These are phyloP conservation scores for Ramphastos sulfuratus DNA, from an alignment of 2,113 vertebrate genomes.

Conservation along the genomic window DNA sequence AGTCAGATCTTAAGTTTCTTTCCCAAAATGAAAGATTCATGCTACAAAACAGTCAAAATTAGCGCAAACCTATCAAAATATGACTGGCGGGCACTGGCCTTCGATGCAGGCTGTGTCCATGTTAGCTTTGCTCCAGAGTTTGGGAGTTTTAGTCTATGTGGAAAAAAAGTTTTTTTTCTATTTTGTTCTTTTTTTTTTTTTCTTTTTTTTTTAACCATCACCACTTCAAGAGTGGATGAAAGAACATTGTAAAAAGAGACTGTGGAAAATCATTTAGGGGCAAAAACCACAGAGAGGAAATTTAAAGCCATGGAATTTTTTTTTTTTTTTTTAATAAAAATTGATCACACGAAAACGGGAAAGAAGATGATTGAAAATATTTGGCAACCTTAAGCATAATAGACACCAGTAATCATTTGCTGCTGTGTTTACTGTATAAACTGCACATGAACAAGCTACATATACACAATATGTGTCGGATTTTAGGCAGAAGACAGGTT, in stretches of 20 bases:
- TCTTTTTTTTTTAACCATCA: not conserved
- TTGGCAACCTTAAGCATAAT: not conserved
- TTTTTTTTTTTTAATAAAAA: conserved; percentile 27
- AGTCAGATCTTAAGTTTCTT: conserved; percentile 1
- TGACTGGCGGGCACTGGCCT: not conserved
- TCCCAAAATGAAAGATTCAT: not conserved
- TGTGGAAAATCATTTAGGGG: conserved; percentile 5
- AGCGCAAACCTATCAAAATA: not conserved
- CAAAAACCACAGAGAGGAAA: conserved; percentile 36
- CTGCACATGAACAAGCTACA: not conserved
- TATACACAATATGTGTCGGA: not conserved
- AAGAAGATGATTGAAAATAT: conserved; percentile 15
- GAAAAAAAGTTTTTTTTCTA: not conserved
- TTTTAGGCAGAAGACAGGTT: not conserved
- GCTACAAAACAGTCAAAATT: not conserved
- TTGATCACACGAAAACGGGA: conserved; percentile 18
- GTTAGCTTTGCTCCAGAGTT: not conserved
- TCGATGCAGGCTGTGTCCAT: not conserved
- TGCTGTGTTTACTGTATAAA: conserved; percentile 9
- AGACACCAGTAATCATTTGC: conserved; percentile 10
- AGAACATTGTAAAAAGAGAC: not conserved
- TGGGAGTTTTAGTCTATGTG: not conserved
- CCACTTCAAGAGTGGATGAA: conserved; percentile 51
- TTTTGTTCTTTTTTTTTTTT: no score
- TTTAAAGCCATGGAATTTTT: conserved; percentile 21